These are phyloP conservation scores for Philonicus albiceps DNA, from an alignment of 2,888 invertebrate species.

Conservation along the genomic window DNA sequence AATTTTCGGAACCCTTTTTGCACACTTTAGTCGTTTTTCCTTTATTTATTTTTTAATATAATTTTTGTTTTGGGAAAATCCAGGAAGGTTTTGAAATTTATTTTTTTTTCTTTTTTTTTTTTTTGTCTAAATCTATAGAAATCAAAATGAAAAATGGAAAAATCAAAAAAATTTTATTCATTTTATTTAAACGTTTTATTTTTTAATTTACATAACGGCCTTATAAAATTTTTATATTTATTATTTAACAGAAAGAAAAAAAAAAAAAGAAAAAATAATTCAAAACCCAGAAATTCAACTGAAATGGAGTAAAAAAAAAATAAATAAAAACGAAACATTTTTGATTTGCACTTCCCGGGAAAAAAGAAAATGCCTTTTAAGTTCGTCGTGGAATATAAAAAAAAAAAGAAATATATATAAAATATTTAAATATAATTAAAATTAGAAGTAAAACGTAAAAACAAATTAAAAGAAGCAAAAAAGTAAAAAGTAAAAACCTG, in stretches of 20 bases:
- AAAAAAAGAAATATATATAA: no score
- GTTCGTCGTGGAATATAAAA: conserved; percentile 13
- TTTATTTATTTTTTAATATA: no score
- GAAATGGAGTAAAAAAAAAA: background rate
- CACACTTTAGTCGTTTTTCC: background rate
- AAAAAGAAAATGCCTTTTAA: conserved; percentile 37
- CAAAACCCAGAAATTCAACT: conserved; percentile 21
- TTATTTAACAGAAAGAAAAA: background rate
- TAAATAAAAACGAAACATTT: conserved; percentile 5
- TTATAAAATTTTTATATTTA: background rate
- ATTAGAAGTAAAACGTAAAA: background rate
- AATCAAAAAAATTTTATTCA: no score
- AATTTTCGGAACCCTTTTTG: background rate
- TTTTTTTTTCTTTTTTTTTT: no score
- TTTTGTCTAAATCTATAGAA: no score
- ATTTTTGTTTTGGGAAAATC: background rate
- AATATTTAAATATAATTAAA: background rate
- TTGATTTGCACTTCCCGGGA: background rate
- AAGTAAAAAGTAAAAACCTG: no score
- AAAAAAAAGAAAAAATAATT: background rate
- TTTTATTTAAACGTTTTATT: no score
- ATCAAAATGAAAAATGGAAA: no score
- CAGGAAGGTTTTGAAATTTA: background rate
- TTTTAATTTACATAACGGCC: no score
- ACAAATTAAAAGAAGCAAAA: no score